Conservation (phyloP, 2,113 vertebrate species). For the Muntiacus reevesi region DNA sequence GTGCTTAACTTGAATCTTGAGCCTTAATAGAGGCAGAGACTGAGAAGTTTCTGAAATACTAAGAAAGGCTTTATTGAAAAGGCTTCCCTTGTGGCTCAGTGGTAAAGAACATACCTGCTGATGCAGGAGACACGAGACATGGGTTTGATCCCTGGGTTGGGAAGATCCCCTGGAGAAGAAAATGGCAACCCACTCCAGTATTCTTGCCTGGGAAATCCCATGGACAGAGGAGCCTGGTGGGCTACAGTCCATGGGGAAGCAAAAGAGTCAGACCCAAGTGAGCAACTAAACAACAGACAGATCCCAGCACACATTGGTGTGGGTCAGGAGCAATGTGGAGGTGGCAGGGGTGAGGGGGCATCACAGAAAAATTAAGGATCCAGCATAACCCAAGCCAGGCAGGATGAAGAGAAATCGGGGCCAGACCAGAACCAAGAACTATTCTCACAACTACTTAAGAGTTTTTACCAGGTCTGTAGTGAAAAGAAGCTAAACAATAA, state of each 20-base stretch:
- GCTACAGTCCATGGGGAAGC: not conserved
- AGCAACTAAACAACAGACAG: not conserved
- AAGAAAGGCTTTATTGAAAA: not conserved
- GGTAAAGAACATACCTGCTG: not conserved
- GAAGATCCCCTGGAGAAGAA: not conserved
- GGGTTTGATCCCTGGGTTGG: not conserved
- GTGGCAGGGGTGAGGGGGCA: accelerated
- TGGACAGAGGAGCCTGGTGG: not conserved
- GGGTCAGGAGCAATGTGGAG: not conserved
- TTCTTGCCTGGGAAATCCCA: not conserved
- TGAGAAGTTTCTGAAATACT: not conserved
- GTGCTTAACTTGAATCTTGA: not conserved
- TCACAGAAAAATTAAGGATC: not conserved
- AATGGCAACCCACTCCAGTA: not conserved
- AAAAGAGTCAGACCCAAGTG: not conserved
- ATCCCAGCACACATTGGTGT: not conserved
- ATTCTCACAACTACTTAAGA: not conserved
- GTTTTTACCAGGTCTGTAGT: not conserved
- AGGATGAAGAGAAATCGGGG: not conserved
- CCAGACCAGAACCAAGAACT: not conserved
- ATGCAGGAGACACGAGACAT: not conserved
- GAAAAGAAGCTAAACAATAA: not conserved
- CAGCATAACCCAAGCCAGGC: not conserved
- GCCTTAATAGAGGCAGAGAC: not conserved
- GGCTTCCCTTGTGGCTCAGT: not conserved